Evolutionary conservation across 2,888 invertebrate genomes (phyloP), one percentile per base, ranked within the genome.

Genomic region (Oscheius sp.): DNA sequence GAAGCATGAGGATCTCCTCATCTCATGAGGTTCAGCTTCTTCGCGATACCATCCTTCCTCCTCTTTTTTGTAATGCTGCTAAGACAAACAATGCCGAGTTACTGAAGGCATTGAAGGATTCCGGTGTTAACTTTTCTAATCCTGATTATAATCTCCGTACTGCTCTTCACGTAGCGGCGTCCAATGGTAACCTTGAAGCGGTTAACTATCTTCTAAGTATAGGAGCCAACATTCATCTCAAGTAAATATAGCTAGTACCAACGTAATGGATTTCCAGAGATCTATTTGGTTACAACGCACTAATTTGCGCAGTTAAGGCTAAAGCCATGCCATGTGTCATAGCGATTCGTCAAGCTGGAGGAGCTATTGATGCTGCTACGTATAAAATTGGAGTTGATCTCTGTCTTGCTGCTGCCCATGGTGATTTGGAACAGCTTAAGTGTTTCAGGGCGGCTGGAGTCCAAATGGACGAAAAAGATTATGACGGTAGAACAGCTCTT

Each of bases 201-300:
- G 92, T 93, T 0, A 90, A 91, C 73, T 91, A 90, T 86, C 88
- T 94, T 32, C 88, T 95, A 28, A 89, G 90, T 62, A 90, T 91
- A 81, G 94, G 94, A 0, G 93, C 93, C 0, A 92, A 91, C 59
- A 92, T 94, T 2, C 94, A 94, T 84, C 88, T 90, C 1, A 80
- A 80, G 78, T 79, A 47, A 45, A 73, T 8, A 6, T 5, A 9
- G 2, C 38, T 28, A n/a, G 32, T 1, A 5, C 20, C 9, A 24
- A 49, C 22, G 24, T 20, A 32, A 50, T 14, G 54, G n/a, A 41
- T 33, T 70, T 80, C 47, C 70, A 85, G 86, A 57, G 86, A 86
- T 68, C 77, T 85, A 47, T 84, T 84, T 64, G 86, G 86, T 5
- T 83, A 86, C 68, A 87, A 87, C 3, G 86, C 88, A 89, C 78